These are phyloP conservation scores for Synergus itoensis DNA, from an alignment of 2,888 invertebrate species.

Conservation along the genomic window DNA sequence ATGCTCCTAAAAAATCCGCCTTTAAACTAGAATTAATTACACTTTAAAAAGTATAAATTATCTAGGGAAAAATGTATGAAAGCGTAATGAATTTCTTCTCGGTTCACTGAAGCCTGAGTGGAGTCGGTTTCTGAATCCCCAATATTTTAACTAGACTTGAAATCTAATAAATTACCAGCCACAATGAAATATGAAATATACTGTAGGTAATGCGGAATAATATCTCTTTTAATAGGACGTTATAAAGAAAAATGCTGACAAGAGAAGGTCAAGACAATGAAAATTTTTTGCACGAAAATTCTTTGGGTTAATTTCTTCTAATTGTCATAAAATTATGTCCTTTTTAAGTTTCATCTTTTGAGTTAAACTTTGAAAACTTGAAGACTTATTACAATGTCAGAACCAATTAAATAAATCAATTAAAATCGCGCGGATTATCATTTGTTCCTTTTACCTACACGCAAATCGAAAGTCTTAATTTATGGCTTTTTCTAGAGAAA, in stretches of 20 bases:
- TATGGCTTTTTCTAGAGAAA: constrained; percentile 12
- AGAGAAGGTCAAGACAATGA: not conserved
- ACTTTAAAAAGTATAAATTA: not conserved
- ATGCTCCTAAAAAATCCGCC: not conserved
- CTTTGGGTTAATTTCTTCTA: not conserved
- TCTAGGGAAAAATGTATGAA: constrained; percentile 65
- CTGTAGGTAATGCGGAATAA: constrained; percentile 43
- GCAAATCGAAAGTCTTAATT: constrained; percentile 10
- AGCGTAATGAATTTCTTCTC: constrained; percentile 71
- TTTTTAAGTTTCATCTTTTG: not conserved
- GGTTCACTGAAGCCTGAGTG: constrained; percentile 56
- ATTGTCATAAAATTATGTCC: not conserved
- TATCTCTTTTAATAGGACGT: not conserved
- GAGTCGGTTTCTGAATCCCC: constrained; percentile 73
- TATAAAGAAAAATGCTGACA: not conserved
- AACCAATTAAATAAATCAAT: constrained; percentile 15
- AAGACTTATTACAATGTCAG: not conserved
- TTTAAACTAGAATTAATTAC: not conserved
- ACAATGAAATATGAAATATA: constrained; percentile 76
- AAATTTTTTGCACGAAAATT: not conserved
- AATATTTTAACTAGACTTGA: constrained; percentile 75
- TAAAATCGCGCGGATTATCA: not conserved
- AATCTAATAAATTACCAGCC: constrained; percentile 75
- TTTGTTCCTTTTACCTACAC: constrained; percentile 4
- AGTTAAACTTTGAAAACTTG: not conserved